Evolutionary conservation across 2,797 vertebrate genomes (phyloP), one percentile per base, ranked within the genome.

Genomic region (Oryzias sinensis): DNA sequence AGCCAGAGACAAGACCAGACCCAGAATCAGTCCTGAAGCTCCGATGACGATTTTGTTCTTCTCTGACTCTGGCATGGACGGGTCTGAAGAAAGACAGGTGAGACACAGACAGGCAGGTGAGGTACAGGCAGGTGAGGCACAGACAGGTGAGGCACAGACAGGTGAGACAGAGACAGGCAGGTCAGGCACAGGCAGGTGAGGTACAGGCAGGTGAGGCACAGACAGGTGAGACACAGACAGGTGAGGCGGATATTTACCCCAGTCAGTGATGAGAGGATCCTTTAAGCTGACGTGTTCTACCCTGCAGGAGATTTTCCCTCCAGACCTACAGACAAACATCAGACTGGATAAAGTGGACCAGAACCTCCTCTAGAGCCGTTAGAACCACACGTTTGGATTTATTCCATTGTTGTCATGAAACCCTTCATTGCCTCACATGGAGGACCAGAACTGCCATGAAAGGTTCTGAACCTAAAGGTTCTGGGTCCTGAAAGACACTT

Each of bases 291-390:
- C 24, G 29, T 93, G 92, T 29, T 93, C 76, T 63, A 93, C 90
- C 70, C 70, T 43, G 44, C 93, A 93, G 45, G 86, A 87, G 68
- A 93, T 91, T 61, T 77, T 86, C 56, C 93, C 91, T 69, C 87
- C 84, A 70, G 85, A 74, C 65, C 76, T 80, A 67, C 0, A 58
- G 68, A 0, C 52, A 56, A 49, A 74, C 20, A 22, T 22, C 20
- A 22, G 20, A 22, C 2, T 22, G 20, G 20, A 27, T 6, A 7
- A 4, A 14, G 5, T 6, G 6, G 27, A 66, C 18, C 52, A 25
- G 43, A 37, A 46, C 4, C 27, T 27, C 7, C 27, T 27, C 27
- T 7, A 27, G 27, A 27, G 5, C 27, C 6, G 6, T 27, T 27
- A 6, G 27, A 27, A 37, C 33, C 33, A 37, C 11, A 37, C 2